Evolutionary conservation across 1,140 invertebrate genomes (phyloP).

Genomic region (Tetranychus urticae): DNA sequence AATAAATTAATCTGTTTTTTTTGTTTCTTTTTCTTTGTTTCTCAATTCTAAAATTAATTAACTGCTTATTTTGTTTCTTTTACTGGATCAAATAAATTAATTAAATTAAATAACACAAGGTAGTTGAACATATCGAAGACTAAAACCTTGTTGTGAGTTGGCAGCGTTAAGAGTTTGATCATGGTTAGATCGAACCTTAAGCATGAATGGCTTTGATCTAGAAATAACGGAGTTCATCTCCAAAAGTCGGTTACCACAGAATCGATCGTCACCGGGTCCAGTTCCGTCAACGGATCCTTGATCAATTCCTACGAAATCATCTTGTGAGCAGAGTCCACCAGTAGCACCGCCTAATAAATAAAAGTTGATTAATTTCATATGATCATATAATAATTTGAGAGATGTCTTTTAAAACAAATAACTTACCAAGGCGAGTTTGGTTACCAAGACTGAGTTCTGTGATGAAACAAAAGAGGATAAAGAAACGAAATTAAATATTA

Average conservation of each 20-base stretch:
- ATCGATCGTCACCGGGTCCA: constrained; percentile 15
- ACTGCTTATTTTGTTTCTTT: too few relatives aligned
- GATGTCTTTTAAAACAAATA: too few relatives aligned
- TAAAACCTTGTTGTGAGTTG: constrained; percentile 16
- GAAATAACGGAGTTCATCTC: constrained; percentile 12
- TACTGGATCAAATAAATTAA: too few relatives aligned
- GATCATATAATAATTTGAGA: too few relatives aligned
- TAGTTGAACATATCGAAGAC: constrained; percentile 14
- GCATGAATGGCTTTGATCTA: constrained; percentile 16
- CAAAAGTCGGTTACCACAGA: constrained; percentile 10
- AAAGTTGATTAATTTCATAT: too few relatives aligned
- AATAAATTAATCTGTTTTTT: too few relatives aligned
- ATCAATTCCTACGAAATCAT: constrained; percentile 17
- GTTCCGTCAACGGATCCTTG: constrained; percentile 14
- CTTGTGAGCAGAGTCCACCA: constrained; percentile 14
- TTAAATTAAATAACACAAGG: constrained; percentile 15
- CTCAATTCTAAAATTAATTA: too few relatives aligned
- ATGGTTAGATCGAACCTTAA: constrained; percentile 14
- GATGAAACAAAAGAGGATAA: constrained; percentile 5
- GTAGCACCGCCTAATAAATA: constrained; percentile 8
- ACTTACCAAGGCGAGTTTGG: not conserved
- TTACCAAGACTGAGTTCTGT: not conserved
- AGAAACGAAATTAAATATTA: not conserved
- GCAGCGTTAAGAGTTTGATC: constrained; percentile 13
- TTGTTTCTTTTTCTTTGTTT: too few relatives aligned